Evolutionary conservation across 2,888 invertebrate species (phyloP).

Genomic region (Neocrepidodera transversa): DNA sequence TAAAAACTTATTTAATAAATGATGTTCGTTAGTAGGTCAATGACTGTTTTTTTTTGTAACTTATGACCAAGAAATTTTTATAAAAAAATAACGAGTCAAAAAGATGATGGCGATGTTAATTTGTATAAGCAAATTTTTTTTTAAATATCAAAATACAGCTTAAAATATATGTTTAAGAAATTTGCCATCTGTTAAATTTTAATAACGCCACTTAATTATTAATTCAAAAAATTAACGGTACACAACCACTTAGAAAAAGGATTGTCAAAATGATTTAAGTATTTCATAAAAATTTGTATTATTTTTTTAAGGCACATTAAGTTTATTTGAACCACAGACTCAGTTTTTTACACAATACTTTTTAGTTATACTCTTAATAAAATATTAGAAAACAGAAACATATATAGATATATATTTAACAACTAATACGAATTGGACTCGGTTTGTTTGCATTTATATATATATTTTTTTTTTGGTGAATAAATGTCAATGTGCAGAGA

Average conservation of each 20-base stretch:
- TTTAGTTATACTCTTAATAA: not conserved
- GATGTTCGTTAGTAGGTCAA: no score
- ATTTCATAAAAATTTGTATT: conserved; percentile 4
- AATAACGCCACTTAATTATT: not conserved
- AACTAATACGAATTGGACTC: not conserved
- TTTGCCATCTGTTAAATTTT: no score
- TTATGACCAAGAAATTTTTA: not conserved
- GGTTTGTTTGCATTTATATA: not conserved
- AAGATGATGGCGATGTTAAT: no score
- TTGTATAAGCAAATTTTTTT: no score
- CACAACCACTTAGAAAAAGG: conserved; percentile 1
- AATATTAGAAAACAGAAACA: conserved; percentile 6
- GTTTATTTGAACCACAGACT: conserved; percentile 24
- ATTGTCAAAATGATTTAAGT: conserved; percentile 16
- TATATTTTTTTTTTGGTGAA: not conserved
- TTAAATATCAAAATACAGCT: no score
- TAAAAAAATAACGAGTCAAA: no score
- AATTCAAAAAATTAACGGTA: conserved; percentile 3
- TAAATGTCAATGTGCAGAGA: not conserved
- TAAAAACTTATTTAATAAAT: no score
- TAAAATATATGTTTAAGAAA: no score
- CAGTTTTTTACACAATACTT: conserved; percentile 13
- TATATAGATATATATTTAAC: not conserved
- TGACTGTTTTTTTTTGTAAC: not conserved
- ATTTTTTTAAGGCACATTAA: conserved; percentile 23